Evolutionary conservation across 2,113 vertebrate genomes (phyloP), one percentile per base, ranked within the genome.

Genomic region (Mus pahari): DNA sequence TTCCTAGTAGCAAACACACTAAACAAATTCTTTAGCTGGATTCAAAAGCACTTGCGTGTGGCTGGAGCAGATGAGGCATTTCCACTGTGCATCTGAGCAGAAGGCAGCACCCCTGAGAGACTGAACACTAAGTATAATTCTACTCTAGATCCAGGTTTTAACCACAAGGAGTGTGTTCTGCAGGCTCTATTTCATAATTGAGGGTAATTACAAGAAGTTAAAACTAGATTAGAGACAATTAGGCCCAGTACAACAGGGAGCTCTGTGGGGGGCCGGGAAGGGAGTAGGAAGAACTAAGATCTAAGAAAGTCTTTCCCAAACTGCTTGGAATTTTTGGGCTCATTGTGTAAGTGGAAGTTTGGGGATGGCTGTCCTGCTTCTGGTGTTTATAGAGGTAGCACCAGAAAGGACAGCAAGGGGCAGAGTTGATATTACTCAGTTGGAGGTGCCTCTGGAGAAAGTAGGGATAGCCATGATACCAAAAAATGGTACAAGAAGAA

Each of bases 221-320:
- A 97, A 97, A 92, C 70, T 95, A 96, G 95, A 97, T 97, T 97
- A 97, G 83, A 77, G 70, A 96, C 90, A 96, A 97, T 98, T 98
- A 98, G 93, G 87, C 58, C 53, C 53, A 95, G 84, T 82, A 79
- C 74, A 88, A 90, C 79, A 95, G 95, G 94, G 95, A 97, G 42
- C 90, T 97, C 94, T 96, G 94, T 96, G 71, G 94, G 90, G 94
- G 79, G 58, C 88, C 24, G 0, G 90, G 83, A 92, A 94, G n/a
- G 66, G 79, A 90, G 58, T 93, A 90, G 83, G 91, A 96, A 95
- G 94, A 94, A 84, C 68, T 87, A 98, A 55, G 48, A 48, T 4
- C 89, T 89, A 94, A 83, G 22, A 89, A 95, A 94, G 70, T 94
- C 86, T 94, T 96, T 93, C 81, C 83, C 79, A 90, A 92, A 91